Base-by-base conservation (phyloP, 2,888 invertebrate species). In the Hedychridium roseum region DNA sequence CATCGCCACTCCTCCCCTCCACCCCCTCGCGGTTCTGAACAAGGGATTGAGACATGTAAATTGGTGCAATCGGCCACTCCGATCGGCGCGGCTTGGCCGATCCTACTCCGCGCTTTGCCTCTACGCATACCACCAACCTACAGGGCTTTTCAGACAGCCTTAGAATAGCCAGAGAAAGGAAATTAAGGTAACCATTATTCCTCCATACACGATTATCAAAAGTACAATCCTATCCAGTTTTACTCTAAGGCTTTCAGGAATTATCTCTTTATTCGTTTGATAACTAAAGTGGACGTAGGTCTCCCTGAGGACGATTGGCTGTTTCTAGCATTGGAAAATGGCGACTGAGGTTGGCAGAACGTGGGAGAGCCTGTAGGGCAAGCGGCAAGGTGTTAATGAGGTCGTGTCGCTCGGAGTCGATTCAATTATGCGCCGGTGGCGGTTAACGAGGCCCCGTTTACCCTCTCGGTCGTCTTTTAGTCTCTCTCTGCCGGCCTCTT, bases 381-480 rank as follows among this genome's bases (percentile, higher is more conserved):
- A 71, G 73, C 72, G 71, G 70, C 71, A 71, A 78, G 76, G 78
- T 78, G 78, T 78, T 78, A 78, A 78, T 76, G 78, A 78, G 78
- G 76, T 78, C 76, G 76, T 78, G 78, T 78, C 76, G 76, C 70
- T 74, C 71, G 68, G 69, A 75, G 74, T 73, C 74, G 76, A 76
- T 76, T 77, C 74, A 77, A 77, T 77, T 77, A 77, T 77, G 76
- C 76, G 68, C 59, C 66, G 68, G 73, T 71, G 70, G 69, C 69
- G 68, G 69, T 71, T 76, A 76, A 76, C 76, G 76, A 73, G 73
- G 70, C 70, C 70, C 69, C 68, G 71, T 66, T 71, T 73, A 71
- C 68, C 70, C 73, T 70, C 70, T 73, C 68, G 64, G 58, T 72
- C 70, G 62, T 71, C 62, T 66, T 66, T 60, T 66, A 68, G 62